Evolutionary conservation across 2,888 invertebrate genomes (phyloP), one percentile per base, ranked within the genome.

Genomic region (Pteria penguin): DNA sequence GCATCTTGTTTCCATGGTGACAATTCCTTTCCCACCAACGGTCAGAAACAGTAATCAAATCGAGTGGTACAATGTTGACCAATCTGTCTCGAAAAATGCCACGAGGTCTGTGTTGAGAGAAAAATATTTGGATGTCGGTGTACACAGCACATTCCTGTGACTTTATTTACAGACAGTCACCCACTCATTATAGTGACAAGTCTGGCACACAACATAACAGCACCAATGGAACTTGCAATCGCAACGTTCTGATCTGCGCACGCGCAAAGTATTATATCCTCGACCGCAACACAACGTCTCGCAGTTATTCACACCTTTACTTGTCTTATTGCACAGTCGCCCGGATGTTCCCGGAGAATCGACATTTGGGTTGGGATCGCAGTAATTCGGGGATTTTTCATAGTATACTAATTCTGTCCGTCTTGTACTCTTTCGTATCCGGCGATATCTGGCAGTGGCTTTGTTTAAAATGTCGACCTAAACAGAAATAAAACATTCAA

Each of bases 321-420:
- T 87, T 3, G 87, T 88, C 69, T 88, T 89, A 81, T 91, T 91
- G 79, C 92, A 92, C 71, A 86, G 79, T 22, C 91, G 82, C 1
- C 91, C 91, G 24, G 86, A 84, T 24, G 91, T 91, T 0, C 92
- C 92, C 0, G 87, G 86, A 0, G 88, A 86, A 61, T 90, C 89
- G 1, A 89, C 81, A n/a, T 79, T 62, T 1, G 90, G 85, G 79
- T 93, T 91, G 18, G 87, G 82, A 33, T 91, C 94, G 93, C 99
- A 99, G 94, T 97, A 99, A 92, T 98, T 98, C 0, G 98, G 98
- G 18, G 98, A 98, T 84, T 96, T 96, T 89, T 98, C 97, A 86
- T 98, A 94, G 93, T 96, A 99, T 52, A 99, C 96, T 82, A 99
- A 93, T 92, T 86, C 86, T 62, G 84, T 83, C 22, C 83, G 85